Conservation (phyloP, 1,140 invertebrate genomes). For the Marisa cornuarietis region DNA sequence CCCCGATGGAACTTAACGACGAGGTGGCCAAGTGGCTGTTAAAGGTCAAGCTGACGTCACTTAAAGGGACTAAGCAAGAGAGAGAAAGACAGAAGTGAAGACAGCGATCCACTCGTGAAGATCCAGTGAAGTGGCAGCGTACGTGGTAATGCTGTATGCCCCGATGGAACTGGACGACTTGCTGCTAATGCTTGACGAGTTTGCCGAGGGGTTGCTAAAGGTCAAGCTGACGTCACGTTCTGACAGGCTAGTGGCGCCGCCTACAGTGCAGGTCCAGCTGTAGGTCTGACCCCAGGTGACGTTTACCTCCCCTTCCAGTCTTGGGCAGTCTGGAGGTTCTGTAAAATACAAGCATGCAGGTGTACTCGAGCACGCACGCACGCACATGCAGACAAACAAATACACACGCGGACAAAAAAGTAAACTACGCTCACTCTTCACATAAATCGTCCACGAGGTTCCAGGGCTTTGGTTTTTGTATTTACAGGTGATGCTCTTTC, state of each 20-base stretch:
- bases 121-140: neutral
- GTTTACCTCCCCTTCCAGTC: neutral
- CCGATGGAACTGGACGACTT: neutral
- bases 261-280: conserved; percentile 12
- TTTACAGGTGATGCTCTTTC: too few species aligned
- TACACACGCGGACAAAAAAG: neutral
- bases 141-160: conserved; percentile 17
- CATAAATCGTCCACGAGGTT: too few species aligned
- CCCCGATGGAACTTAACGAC: neutral
- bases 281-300: neutral
- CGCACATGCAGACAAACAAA: neutral
- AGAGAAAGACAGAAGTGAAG: conserved; percentile 20
- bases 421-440: too few species aligned
- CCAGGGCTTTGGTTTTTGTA: too few species aligned
- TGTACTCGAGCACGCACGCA: neutral
- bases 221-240: conserved; percentile 1
- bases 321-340: conserved; percentile 11
- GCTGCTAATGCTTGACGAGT: neutral
- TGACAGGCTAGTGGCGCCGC: neutral
- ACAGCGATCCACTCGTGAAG: conserved; percentile 2
- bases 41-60: conserved; percentile 11
- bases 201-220: conserved; percentile 11
- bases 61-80: too few species aligned
- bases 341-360: neutral
- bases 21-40: conserved; percentile 5